phyloP scores from a whole-genome alignment of 2,888 invertebrate species.

The Biston betularia region DNA sequence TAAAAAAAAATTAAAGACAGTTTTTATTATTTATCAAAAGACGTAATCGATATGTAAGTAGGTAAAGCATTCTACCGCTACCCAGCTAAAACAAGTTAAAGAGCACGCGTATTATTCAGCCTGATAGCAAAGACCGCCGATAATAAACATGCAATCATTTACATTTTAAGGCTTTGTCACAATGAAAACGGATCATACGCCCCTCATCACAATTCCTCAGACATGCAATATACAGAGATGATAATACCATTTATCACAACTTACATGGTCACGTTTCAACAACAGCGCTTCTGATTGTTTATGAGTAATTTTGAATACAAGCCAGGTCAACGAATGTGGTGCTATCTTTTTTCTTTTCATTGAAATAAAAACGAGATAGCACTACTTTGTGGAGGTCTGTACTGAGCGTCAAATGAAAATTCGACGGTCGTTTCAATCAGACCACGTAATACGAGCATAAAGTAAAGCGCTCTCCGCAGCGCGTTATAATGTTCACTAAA shows the following conservation, averaged over 20 bases:
- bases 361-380: too few relatives aligned
- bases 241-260: not conserved
- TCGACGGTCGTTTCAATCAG: not conserved
- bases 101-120: not conserved
- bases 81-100: not conserved
- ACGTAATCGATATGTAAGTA: not conserved
- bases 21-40: not conserved
- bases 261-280: not conserved
- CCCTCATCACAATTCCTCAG: not conserved
- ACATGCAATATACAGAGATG: not conserved
- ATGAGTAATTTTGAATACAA: not conserved
- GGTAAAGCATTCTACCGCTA: not conserved
- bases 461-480: slow-evolving; percentile 34
- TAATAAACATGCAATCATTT: not conserved
- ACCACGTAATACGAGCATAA: not conserved
- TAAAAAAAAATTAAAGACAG: too few relatives aligned
- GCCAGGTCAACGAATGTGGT: too few relatives aligned
- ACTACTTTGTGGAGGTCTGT: too few relatives aligned
- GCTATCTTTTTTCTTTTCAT: too few relatives aligned
- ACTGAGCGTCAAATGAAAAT: not conserved
- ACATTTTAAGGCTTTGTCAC: not conserved
- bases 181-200: not conserved
- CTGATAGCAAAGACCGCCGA: not conserved
- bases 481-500: slow-evolving; percentile 42
- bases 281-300: not conserved